These are phyloP conservation scores for Rhinichthys klamathensis DNA, from an alignment of 2,113 vertebrate genomes.

Conservation along the genomic window DNA sequence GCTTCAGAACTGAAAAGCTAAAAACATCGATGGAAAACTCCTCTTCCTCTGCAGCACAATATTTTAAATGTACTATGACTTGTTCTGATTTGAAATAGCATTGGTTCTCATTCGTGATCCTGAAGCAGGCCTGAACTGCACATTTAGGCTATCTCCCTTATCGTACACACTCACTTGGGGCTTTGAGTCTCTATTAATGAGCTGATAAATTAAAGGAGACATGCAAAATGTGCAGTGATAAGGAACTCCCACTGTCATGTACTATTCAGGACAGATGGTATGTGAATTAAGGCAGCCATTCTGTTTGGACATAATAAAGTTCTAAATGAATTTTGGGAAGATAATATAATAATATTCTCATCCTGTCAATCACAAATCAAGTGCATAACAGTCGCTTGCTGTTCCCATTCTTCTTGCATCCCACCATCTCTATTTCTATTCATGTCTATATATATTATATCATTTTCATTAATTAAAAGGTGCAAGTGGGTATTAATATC, in stretches of 20 bases:
- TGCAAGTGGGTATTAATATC: background rate
- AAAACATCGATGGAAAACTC: background rate
- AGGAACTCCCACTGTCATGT: slow-evolving; percentile 8
- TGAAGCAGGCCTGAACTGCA: background rate
- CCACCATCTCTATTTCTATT: background rate
- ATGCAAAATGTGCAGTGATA: background rate
- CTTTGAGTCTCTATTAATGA: slow-evolving; percentile 14
- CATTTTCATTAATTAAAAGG: background rate
- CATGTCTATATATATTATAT: background rate
- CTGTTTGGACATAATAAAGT: background rate
- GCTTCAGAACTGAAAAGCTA: background rate
- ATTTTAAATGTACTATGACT: background rate
- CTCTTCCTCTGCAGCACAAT: no score
- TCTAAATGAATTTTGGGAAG: background rate
- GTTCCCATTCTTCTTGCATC: background rate
- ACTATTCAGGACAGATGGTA: background rate
- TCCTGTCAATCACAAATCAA: background rate
- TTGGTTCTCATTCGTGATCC: background rate
- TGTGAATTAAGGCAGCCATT: background rate
- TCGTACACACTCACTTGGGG: background rate
- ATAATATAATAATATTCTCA: background rate
- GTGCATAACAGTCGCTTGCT: background rate
- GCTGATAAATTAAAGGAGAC: slow-evolving; percentile 5
- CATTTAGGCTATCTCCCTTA: background rate
- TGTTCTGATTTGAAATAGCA: background rate